A percentile compares a stretch with the other conserved stretches of the same genome.
phyloP scores from a whole-genome alignment of 2,113 vertebrate species.

The Pantherophis guttatus region DNA sequence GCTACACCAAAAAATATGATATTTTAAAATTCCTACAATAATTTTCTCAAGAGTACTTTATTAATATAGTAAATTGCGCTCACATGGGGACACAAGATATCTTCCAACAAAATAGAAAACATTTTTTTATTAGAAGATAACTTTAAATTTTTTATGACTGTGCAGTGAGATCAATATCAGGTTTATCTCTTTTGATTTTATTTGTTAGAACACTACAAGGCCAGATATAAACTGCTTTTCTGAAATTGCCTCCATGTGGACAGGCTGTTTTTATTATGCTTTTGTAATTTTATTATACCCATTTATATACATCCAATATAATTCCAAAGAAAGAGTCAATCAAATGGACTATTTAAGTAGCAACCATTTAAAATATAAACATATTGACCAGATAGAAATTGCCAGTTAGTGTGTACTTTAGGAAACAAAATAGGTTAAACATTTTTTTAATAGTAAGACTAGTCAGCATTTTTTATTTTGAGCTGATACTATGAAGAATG shows the following conservation, averaged over 20 bases:
- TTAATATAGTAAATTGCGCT: conserved; percentile 61
- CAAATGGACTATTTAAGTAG: conserved; percentile 50
- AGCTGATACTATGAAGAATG: neutral
- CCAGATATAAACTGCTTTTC: conserved; percentile 41
- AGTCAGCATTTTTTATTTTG: neutral
- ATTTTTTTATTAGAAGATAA: conserved; percentile 49
- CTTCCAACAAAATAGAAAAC: conserved; percentile 53
- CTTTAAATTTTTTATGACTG: conserved; percentile 63
- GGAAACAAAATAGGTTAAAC: conserved; percentile 9
- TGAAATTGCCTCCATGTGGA: conserved; percentile 51
- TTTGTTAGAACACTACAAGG: conserved; percentile 48
- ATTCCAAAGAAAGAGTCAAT: conserved; percentile 32
- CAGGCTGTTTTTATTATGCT: conserved; percentile 54
- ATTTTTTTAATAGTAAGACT: conserved; percentile 11
- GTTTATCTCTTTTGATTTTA: conserved; percentile 47
- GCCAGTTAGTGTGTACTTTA: conserved; percentile 20
- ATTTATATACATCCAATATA: conserved; percentile 46
- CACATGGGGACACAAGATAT: conserved; percentile 34
- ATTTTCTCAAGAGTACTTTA: conserved; percentile 47
- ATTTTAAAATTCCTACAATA: conserved; percentile 32
- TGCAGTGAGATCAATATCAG: conserved; percentile 50
- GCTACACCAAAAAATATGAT: too few species aligned
- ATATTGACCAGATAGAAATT: conserved; percentile 48
- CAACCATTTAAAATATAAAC: conserved; percentile 38
- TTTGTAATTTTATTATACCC: conserved; percentile 61